A percentile compares a stretch with the other conserved stretches of the same genome.
These are phyloP conservation scores for Garrulus glandarius DNA, from an alignment of 2,797 vertebrate genomes.

Conservation along the genomic window DNA sequence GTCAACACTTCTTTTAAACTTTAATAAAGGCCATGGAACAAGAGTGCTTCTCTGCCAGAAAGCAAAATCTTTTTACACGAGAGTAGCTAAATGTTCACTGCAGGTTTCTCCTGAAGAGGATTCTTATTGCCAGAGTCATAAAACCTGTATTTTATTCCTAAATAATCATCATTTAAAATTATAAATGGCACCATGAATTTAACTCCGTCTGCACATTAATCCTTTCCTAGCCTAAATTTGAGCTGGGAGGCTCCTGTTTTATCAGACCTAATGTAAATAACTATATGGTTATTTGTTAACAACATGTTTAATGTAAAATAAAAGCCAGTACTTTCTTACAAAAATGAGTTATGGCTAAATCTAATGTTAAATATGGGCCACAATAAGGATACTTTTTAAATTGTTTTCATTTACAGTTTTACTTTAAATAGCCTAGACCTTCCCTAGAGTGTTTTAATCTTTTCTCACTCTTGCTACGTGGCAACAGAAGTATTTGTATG, in stretches of 20 bases:
- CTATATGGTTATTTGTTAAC: background rate
- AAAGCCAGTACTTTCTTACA: background rate
- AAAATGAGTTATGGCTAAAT: background rate
- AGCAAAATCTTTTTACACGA: background rate
- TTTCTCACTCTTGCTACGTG: background rate
- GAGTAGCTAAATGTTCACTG: background rate
- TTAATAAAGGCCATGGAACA: conserved; percentile 67
- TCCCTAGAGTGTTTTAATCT: background rate
- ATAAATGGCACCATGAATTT: background rate
- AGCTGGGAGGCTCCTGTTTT: background rate
- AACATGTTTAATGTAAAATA: background rate
- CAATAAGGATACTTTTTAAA: background rate
- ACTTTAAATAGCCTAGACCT: background rate
- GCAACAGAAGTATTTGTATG: background rate
- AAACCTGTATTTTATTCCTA: background rate
- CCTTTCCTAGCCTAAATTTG: background rate
- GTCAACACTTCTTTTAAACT: conserved; percentile 70
- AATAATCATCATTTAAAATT: background rate
- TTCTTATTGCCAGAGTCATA: background rate
- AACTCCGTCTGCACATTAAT: background rate
- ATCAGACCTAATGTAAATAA: background rate
- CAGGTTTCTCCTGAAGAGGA: background rate
- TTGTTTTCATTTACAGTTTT: background rate
- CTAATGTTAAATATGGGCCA: background rate
- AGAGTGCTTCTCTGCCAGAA: conserved; percentile 20